Conservation (phyloP, 2,797 vertebrate genomes). For the Helicolenus hilgendorfi region DNA sequence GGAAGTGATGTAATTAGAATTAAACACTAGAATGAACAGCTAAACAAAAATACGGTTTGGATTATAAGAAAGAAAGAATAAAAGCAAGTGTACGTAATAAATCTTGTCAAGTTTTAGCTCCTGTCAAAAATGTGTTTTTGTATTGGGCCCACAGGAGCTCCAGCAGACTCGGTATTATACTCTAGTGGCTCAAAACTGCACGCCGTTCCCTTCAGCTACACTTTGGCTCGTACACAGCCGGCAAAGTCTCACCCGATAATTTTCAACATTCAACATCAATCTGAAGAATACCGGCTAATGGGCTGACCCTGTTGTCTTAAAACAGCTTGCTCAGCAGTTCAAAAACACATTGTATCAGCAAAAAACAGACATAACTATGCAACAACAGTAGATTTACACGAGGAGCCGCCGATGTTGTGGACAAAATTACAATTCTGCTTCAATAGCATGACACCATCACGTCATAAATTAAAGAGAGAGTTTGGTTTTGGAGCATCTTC, state of each 20-base stretch:
- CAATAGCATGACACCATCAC: neutral
- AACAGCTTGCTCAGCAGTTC: constrained; percentile 78
- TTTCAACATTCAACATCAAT: constrained; percentile 64
- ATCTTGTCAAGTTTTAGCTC: neutral
- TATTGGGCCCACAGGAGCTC: neutral
- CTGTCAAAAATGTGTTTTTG: neutral
- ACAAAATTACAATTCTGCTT: constrained; percentile 11
- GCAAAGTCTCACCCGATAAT: constrained; percentile 52
- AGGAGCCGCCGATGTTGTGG: constrained; percentile 13
- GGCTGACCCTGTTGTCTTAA: constrained; percentile 71
- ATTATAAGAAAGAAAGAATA: neutral
- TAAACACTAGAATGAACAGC: neutral
- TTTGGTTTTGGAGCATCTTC: neutral
- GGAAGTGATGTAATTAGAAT: constrained; percentile 15
- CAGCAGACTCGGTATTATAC: neutral
- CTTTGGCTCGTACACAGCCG: constrained; percentile 27
- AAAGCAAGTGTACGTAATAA: neutral
- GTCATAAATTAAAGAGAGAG: neutral
- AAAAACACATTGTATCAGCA: constrained; percentile 74
- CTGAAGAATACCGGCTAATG: constrained; percentile 67
- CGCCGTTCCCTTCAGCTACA: constrained; percentile 24
- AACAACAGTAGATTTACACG: constrained; percentile 55
- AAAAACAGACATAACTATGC: constrained; percentile 64
- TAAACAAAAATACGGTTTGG: neutral
- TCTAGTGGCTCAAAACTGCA: constrained; percentile 9